phyloP scores from a whole-genome alignment of 2,113 vertebrate species.

The Scatophagus argus region DNA sequence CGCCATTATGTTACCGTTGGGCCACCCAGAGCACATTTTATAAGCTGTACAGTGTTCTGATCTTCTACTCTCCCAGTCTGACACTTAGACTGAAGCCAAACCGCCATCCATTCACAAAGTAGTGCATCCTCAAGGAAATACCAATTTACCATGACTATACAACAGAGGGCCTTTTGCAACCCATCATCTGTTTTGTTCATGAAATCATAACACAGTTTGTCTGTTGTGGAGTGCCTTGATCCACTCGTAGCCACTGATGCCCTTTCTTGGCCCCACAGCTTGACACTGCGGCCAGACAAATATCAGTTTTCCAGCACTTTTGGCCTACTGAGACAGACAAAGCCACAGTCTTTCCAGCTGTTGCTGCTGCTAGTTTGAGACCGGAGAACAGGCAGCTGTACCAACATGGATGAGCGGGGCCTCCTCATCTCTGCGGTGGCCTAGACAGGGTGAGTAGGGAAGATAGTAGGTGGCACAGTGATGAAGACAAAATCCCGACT shows the following conservation, averaged over 20 bases:
- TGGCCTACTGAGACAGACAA: constrained; percentile 69
- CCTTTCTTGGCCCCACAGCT: constrained; percentile 49
- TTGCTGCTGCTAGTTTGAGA: constrained; percentile 73
- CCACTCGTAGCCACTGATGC: constrained; percentile 46
- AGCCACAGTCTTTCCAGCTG: constrained; percentile 80
- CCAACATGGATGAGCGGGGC: constrained; percentile 69
- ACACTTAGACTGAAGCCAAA: constrained; percentile 19
- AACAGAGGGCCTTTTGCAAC: constrained; percentile 29
- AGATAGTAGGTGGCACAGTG: constrained; percentile 27
- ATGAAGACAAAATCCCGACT: constrained; percentile 22
- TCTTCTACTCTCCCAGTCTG: constrained; percentile 10
- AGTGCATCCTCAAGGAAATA: constrained; percentile 11
- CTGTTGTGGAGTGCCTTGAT: constrained; percentile 31
- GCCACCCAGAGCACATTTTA: background rate
- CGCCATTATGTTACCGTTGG: background rate
- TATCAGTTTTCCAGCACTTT: constrained; percentile 75
- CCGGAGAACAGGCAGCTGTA: constrained; percentile 79
- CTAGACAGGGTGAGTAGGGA: constrained; percentile 32
- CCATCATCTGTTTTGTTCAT: constrained; percentile 20
- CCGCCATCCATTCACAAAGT: constrained; percentile 33
- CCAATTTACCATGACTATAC: constrained; percentile 14
- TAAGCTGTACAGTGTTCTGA: background rate
- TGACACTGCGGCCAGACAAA: constrained; percentile 56
- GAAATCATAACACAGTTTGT: constrained; percentile 42
- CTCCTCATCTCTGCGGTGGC: constrained; percentile 53